Conservation (phyloP, 1,140 invertebrate genomes). For the Colletes latitarsis region DNA sequence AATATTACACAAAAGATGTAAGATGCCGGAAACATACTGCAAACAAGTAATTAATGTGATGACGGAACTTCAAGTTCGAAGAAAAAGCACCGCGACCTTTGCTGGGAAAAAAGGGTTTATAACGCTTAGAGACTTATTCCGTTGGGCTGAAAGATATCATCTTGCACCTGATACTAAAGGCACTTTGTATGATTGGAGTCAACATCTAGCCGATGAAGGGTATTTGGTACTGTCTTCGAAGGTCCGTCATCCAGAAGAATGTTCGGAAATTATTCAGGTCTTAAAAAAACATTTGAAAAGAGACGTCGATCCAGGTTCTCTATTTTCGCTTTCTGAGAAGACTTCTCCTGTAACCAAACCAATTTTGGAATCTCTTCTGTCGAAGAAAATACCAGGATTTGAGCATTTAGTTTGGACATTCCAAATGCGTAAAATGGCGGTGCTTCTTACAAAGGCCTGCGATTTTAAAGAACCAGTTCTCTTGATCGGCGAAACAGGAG, state of each 20-base stretch:
- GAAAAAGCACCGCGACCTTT: conserved; percentile 93
- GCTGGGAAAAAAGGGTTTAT: conserved; percentile 96
- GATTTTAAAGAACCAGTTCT: conserved; percentile 97
- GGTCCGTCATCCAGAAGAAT: conserved; percentile 92
- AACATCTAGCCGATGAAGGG: conserved; percentile 98
- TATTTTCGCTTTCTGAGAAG: conserved; percentile 89
- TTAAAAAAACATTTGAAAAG: conserved; percentile 93
- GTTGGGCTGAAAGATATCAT: conserved; percentile 98
- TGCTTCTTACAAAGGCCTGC: conserved; percentile 94
- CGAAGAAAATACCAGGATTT: conserved; percentile 83
- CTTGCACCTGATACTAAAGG: conserved; percentile 84
- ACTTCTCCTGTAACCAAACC: conserved; percentile 90
- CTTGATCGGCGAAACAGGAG: conserved; percentile 98
- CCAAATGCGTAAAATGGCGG: conserved; percentile 94
- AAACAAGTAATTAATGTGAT: conserved; percentile 97
- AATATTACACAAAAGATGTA: conserved; percentile 95
- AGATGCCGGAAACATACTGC: conserved; percentile 92
- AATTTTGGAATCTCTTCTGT: conserved; percentile 87
- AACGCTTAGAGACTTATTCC: conserved; percentile 96
- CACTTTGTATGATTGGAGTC: conserved; percentile 96
- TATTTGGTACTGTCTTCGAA: conserved; percentile 96
- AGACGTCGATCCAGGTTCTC: conserved; percentile 86
- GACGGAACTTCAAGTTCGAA: conserved; percentile 91
- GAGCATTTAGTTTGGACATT: conserved; percentile 96
- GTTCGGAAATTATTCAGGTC: conserved; percentile 88